Evolutionary conservation across 2,888 invertebrate species (phyloP).

Genomic region (Drosophila quasianomalipes): DNA sequence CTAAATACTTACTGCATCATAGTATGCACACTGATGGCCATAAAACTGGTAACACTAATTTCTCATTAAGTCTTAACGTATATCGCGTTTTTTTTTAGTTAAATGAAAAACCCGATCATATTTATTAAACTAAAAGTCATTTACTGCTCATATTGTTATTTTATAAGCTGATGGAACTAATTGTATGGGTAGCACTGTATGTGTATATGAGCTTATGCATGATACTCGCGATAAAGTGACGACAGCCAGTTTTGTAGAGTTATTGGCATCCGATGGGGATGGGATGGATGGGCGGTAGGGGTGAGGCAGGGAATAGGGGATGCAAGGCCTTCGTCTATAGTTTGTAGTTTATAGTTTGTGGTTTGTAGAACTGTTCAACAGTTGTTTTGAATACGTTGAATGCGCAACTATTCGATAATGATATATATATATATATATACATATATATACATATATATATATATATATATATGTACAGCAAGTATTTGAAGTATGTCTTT

Average conservation of each 20-base stretch:
- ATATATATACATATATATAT: too few species aligned
- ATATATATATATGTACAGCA: slow-evolving; percentile 28
- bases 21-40: background rate
- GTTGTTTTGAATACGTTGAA: slow-evolving; percentile 49
- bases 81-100: background rate
- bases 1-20: slow-evolving; percentile 1
- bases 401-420: slow-evolving; percentile 44
- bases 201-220: slow-evolving; percentile 43
- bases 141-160: background rate
- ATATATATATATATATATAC: slow-evolving; percentile 21
- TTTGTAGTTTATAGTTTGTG: slow-evolving; percentile 27
- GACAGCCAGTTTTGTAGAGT: slow-evolving; percentile 15
- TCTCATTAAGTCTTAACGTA: background rate
- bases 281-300: background rate
- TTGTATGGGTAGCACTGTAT: background rate
- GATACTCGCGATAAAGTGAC: slow-evolving; percentile 53
- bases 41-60: background rate
- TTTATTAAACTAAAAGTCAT: background rate
- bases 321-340: slow-evolving; percentile 42
- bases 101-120: background rate
- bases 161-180: background rate
- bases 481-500: background rate
- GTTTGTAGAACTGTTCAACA: slow-evolving; percentile 47
- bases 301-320: background rate
- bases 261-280: background rate